Base-by-base conservation (phyloP, 1,140 invertebrate species). In the Cydia pomonella region DNA sequence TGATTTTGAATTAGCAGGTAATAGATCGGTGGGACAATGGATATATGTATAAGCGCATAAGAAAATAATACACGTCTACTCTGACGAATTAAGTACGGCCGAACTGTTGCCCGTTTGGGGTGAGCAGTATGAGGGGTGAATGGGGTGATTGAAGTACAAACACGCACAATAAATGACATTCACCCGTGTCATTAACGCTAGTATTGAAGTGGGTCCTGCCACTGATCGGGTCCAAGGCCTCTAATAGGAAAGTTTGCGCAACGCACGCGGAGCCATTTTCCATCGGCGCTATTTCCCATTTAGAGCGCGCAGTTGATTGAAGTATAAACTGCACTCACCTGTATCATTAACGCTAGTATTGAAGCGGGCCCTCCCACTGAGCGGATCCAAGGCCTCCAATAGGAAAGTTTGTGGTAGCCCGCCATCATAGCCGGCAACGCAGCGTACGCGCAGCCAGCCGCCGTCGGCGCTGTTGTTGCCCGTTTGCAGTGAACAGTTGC, bases 321-420 rank as follows among this genome's bases (percentile, higher is more conserved):
- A 41, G 9, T 18, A 10, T 41, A 41, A 41, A 10, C 6, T 5
- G 10, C 62, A 63, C 77, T 77, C 75, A 92, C 92, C 92, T 72
- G 87, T 88, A 50, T 91, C 88, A 77, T 87, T 90, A 7, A 94
- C 94, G 62, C 94, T 95, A 73, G 95, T 92, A 82, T 97, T 97
- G 6, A 96, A 93, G 13, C 96, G 93, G 18, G 96, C 93, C 73
- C 94, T 95, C 77, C 95, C 95, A 1, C 95, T 96, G 76, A 94
- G 84, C 0, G 95, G 95, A 76, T 97, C 96, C 79, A 97, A 95
- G 1, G 97, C 97, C 89, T 98, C 97, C 64, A 98, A 89, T 38
- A 96, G 93, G 89, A 98, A 98, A 63, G 95, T 94, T 88, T 98
- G 97, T 21, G 96, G 95, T 10, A 98, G 93, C 0, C 97, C 97